These are phyloP conservation scores for Coranthus polyacanthus DNA, from an alignment of 2,797 vertebrate species.

Conservation along the genomic window DNA sequence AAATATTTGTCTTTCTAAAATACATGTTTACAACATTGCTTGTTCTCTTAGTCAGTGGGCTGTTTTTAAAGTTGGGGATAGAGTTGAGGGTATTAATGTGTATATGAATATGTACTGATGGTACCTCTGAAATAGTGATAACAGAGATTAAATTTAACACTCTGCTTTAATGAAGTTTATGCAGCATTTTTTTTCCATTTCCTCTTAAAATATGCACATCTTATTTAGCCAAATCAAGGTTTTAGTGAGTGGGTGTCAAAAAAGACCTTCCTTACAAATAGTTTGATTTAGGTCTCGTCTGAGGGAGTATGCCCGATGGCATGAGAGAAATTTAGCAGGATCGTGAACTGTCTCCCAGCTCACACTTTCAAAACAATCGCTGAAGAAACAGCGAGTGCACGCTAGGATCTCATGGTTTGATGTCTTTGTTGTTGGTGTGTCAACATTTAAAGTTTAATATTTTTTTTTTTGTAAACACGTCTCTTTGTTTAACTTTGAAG, in stretches of 20 bases:
- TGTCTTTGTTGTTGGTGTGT: slow-evolving; percentile 2
- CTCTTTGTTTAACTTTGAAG: neutral
- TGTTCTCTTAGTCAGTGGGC: neutral
- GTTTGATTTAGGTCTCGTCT: neutral
- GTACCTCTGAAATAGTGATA: neutral
- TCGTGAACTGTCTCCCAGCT: slow-evolving; percentile 15
- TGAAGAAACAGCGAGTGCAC: neutral
- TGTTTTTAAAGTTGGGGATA: too few species aligned
- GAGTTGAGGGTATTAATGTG: neutral
- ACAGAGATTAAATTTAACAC: slow-evolving; percentile 2
- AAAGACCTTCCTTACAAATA: neutral
- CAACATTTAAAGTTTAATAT: slow-evolving; percentile 2
- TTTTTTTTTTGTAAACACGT: neutral
- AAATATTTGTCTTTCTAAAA: neutral
- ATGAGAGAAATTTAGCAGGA: slow-evolving; percentile 18
- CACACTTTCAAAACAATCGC: slow-evolving; percentile 12
- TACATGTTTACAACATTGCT: neutral
- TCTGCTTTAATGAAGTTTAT: neutral
- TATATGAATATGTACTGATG: neutral
- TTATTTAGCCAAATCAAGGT: slow-evolving; percentile 1
- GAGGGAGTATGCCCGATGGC: neutral
- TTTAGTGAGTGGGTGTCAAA: slow-evolving; percentile 18
- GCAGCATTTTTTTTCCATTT: neutral
- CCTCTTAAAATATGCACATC: neutral
- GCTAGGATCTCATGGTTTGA: slow-evolving; percentile 3